phyloP scores from a whole-genome alignment of 2,888 invertebrate genomes.

The Catocala sponsa region DNA sequence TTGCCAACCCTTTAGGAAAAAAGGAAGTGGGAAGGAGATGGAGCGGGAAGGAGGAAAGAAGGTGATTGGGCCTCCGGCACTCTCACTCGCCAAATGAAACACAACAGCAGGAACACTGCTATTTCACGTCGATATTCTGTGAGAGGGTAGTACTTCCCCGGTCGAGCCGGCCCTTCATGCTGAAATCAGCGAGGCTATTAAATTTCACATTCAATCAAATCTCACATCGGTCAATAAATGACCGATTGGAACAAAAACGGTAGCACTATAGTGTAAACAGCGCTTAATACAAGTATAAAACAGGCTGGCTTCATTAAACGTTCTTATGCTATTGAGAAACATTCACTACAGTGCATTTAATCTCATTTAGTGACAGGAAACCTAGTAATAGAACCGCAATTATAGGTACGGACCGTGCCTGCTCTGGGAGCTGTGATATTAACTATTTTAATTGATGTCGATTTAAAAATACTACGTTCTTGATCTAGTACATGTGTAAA shows the following conservation, averaged over 20 bases:
- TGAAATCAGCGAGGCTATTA: too few relatives aligned
- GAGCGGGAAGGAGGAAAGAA: too few relatives aligned
- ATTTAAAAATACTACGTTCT: not conserved
- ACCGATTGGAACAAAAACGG: not conserved
- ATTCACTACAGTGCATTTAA: slow-evolving; percentile 68
- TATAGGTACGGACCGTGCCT: slow-evolving; percentile 59
- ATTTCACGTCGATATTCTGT: too few relatives aligned
- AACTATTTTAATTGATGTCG: not conserved
- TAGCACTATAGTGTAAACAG: slow-evolving; percentile 29
- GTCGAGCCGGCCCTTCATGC: too few relatives aligned
- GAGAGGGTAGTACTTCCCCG: too few relatives aligned
- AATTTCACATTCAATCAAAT: too few relatives aligned
- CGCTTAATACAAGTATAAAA: slow-evolving; percentile 45
- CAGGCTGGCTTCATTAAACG: slow-evolving; percentile 66
- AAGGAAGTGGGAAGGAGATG: too few relatives aligned
- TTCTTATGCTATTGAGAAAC: slow-evolving; percentile 76
- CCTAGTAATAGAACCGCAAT: slow-evolving; percentile 67
- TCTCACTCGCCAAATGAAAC: too few relatives aligned
- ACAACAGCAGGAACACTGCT: too few relatives aligned
- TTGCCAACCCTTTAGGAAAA: too few relatives aligned
- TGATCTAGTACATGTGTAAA: too few relatives aligned
- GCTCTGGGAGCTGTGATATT: slow-evolving; percentile 16
- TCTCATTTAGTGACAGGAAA: slow-evolving; percentile 82
- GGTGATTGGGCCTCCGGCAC: too few relatives aligned
- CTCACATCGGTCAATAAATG: not conserved